These are phyloP conservation scores for Atta texana DNA, from an alignment of 1,140 invertebrate species.

Conservation along the genomic window DNA sequence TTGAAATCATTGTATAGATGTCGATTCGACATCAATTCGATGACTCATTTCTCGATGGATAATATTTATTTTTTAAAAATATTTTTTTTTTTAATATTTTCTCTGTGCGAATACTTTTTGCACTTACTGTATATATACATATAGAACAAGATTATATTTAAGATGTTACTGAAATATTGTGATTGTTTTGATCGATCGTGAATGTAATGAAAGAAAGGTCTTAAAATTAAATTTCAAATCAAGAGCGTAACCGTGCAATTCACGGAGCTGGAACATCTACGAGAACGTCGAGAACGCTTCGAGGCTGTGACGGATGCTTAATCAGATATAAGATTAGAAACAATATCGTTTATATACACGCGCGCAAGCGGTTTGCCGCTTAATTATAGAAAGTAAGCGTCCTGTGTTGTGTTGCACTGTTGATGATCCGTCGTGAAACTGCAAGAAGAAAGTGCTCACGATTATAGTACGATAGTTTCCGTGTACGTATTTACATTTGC, in stretches of 20 bases:
- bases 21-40: no score
- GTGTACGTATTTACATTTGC: conserved; percentile 2
- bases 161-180: background rate
- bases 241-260: background rate
- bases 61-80: no score
- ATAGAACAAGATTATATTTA: background rate
- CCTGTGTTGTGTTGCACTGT: background rate
- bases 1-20: no score
- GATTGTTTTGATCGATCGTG: background rate
- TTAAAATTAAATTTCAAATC: background rate
- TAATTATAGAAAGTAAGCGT: conserved; percentile 74
- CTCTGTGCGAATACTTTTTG: no score
- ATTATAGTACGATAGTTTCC: conserved; percentile 64
- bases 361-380: conserved; percentile 56
- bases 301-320: conserved; percentile 19
- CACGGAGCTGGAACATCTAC: background rate
- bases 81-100: no score
- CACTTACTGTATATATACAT: no score
- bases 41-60: no score
- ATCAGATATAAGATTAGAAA: conserved; percentile 64
- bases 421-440: conserved; percentile 32
- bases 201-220: background rate
- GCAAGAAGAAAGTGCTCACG: conserved; percentile 63
- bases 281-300: background rate
- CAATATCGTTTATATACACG: conserved; percentile 32